phyloP scores from a whole-genome alignment of 2,113 vertebrate species.

The Spermophilus dauricus region DNA sequence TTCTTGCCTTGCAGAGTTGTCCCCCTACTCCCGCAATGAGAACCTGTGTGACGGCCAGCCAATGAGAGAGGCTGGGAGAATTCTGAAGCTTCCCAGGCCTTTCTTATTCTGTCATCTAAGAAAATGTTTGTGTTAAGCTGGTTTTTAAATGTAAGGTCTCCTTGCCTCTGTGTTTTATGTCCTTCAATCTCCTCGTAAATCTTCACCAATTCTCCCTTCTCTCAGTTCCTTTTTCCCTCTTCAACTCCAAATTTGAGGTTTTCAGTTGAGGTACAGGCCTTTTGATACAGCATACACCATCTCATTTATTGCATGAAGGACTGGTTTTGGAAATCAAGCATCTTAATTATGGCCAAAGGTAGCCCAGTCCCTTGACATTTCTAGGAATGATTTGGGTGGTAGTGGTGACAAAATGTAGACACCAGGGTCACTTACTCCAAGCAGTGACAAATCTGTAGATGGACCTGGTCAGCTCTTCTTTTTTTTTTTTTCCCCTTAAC shows the following conservation, averaged over 20 bases:
- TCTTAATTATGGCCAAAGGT: conserved; percentile 3
- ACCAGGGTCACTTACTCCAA: neutral
- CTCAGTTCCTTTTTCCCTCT: neutral
- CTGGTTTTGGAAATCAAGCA: conserved; percentile 25
- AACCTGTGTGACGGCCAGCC: neutral
- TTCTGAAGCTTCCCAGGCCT: neutral
- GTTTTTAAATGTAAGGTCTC: conserved; percentile 38
- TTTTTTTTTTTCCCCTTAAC: too few relatives aligned
- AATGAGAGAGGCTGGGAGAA: neutral
- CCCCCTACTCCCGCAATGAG: neutral
- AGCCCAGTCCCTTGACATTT: neutral
- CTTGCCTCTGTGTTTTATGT: neutral
- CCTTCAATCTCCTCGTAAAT: neutral
- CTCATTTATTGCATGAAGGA: neutral
- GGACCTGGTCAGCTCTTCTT: neutral
- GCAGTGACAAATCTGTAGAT: neutral
- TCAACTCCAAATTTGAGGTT: neutral
- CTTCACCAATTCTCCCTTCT: neutral
- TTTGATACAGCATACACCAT: neutral
- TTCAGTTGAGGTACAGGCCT: neutral
- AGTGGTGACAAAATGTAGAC: neutral
- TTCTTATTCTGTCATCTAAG: neutral
- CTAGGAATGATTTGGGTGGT: neutral
- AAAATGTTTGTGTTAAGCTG: neutral
- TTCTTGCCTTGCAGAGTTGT: conserved; percentile 75